Evolutionary conservation across 2,113 vertebrate genomes (phyloP).

Genomic region (Platysteira castanea): DNA sequence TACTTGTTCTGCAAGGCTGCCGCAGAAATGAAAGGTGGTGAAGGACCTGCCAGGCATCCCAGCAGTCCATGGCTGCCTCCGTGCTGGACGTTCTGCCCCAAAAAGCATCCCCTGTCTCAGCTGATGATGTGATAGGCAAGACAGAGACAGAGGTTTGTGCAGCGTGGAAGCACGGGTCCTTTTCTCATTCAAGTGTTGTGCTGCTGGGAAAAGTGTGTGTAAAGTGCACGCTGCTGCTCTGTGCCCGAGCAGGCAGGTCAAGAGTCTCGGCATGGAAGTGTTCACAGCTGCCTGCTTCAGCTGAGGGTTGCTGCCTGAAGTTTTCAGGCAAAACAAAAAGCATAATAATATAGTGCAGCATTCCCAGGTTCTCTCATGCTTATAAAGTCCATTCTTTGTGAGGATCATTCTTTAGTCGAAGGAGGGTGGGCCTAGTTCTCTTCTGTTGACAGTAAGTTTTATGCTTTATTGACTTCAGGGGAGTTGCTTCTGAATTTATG

Average conservation of each 20-base stretch:
- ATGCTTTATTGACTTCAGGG: neutral
- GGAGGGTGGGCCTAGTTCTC: neutral
- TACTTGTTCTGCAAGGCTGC: neutral
- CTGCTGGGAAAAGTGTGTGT: neutral
- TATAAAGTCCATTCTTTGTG: neutral
- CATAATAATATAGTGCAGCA: rapidly evolving
- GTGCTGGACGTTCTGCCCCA: neutral
- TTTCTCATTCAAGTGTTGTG: rapidly evolving
- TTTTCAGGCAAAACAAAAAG: neutral
- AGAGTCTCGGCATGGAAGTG: neutral
- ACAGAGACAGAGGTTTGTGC: neutral
- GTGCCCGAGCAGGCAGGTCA: neutral
- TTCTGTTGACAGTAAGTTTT: neutral
- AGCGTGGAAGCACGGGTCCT: neutral
- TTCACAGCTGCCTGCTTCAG: neutral
- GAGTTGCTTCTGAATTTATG: neutral
- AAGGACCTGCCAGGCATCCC: neutral
- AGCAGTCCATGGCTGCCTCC: rapidly evolving
- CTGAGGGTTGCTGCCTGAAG: neutral
- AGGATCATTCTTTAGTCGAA: neutral
- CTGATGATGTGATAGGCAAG: neutral
- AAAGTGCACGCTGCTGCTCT: rapidly evolving
- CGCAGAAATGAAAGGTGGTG: neutral
- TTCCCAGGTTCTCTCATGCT: neutral
- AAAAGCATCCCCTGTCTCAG: neutral